Conservation (phyloP, 2,797 vertebrate genomes). For the Anableps anableps region DNA sequence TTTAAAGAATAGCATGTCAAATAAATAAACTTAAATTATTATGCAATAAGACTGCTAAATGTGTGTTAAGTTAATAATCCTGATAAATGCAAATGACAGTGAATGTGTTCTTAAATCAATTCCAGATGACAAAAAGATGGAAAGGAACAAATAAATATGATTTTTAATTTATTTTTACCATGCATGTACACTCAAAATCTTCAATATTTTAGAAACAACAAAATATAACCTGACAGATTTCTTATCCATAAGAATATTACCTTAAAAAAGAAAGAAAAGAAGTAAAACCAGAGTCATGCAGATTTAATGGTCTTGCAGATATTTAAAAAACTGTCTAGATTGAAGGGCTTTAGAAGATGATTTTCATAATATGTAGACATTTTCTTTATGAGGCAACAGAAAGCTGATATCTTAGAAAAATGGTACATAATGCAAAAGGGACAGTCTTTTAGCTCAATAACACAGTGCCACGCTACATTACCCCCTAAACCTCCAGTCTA, state of each 20-base stretch:
- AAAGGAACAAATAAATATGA: slow-evolving; percentile 29
- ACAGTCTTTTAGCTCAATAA: slow-evolving; percentile 81
- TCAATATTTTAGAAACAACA: slow-evolving; percentile 21
- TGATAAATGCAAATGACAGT: slow-evolving; percentile 20
- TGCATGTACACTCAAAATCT: slow-evolving; percentile 11
- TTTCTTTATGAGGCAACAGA: slow-evolving; percentile 53
- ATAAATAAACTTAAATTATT: slow-evolving; percentile 13
- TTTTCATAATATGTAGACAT: slow-evolving; percentile 4
- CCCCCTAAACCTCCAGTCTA: slow-evolving; percentile 73
- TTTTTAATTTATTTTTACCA: slow-evolving; percentile 35
- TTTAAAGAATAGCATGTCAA: slow-evolving; percentile 41
- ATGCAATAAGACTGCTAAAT: slow-evolving; percentile 16
- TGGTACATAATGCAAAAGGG: slow-evolving; percentile 78
- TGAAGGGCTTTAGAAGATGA: not conserved
- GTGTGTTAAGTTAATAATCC: slow-evolving; percentile 37
- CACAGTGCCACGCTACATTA: slow-evolving; percentile 83
- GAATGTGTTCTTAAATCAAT: slow-evolving; percentile 44
- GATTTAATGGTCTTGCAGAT: slow-evolving; percentile 9
- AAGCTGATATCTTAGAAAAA: slow-evolving; percentile 50
- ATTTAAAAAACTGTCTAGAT: not conserved
- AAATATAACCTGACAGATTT: slow-evolving; percentile 18
- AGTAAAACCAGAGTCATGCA: slow-evolving; percentile 16
- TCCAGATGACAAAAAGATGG: not conserved
- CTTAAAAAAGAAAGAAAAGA: not conserved
- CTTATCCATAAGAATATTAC: not conserved